Percentiles rank a stretch among this genome's conserved stretches.
Conservation (phyloP, 2,113 vertebrate species). For the Rutilus rutilus region DNA sequence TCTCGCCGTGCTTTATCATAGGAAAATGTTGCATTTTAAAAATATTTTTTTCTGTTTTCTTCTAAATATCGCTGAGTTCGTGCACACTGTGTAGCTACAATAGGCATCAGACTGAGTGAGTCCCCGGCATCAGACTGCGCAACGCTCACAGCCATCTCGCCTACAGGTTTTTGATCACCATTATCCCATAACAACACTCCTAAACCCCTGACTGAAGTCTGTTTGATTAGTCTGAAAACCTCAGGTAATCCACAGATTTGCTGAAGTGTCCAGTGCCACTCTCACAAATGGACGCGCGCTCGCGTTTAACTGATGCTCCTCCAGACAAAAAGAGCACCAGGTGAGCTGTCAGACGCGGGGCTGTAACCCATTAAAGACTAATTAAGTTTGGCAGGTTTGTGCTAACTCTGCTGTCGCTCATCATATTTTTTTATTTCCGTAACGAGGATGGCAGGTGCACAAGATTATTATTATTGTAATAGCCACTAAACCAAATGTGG, state of each 20-base stretch:
- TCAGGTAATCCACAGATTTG: constrained; percentile 94
- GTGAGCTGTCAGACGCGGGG: constrained; percentile 59
- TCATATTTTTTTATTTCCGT: constrained; percentile 44
- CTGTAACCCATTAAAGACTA: constrained; percentile 55
- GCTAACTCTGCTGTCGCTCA: constrained; percentile 62
- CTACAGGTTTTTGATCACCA: constrained; percentile 80
- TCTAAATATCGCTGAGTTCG: constrained; percentile 38
- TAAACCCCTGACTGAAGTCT: constrained; percentile 91
- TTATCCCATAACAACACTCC: constrained; percentile 81
- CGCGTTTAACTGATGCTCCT: constrained; percentile 35
- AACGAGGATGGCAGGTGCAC: constrained; percentile 39
- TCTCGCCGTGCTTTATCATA: not conserved
- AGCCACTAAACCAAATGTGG: constrained; percentile 25
- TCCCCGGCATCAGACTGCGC: constrained; percentile 60
- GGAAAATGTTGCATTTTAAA: not conserved
- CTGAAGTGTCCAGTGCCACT: constrained; percentile 85
- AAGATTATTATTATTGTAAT: constrained; percentile 35
- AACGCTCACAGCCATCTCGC: constrained; percentile 76
- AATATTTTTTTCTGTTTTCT: constrained; percentile 41
- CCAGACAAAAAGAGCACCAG: constrained; percentile 64
- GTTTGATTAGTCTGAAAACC: constrained; percentile 95
- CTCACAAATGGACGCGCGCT: constrained; percentile 70
- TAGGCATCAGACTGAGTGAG: constrained; percentile 48
- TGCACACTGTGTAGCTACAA: not conserved
- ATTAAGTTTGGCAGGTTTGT: constrained; percentile 69